Evolutionary conservation across 1,140 invertebrate species (phyloP), one percentile per base, ranked within the genome.

Genomic region (Drosophila quadrilineata): DNA sequence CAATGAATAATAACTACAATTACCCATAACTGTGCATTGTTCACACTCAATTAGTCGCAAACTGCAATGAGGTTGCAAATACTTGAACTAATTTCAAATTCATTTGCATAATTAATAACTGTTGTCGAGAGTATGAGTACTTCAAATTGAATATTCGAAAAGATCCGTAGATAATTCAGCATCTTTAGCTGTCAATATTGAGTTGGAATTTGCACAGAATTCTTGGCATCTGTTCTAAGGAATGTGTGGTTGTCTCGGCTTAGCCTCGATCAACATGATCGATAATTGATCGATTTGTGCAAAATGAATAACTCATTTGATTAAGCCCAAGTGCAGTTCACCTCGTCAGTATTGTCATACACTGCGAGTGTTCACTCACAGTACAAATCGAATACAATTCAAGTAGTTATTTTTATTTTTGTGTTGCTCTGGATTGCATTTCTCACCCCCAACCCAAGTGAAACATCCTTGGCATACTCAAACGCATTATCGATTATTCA

Each of bases 401-500:
- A 53, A 29, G 14, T 9, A 12, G 46, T 3, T 19, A n/a, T 31
- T 19, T 14, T 6, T 6, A 22, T 29, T 19, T 14, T 59, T 31
- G n/a, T n/a, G n/a, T n/a, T n/a, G n/a, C n/a, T n/a, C n/a, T 43
- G 17, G 62, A 40, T 54, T 22, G 10, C 64, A 46, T 62, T 53
- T 48, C 40, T 28, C 49, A 41, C 64, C 31, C 48, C 41, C 33
- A 54, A 53, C 48, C 41, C 33, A 54, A 53, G 41, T 40, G 46
- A 24, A 46, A 33, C 40, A 67, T 67, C 58, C 64, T 67, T 67
- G 64, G 58, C 58, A 67, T 40, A 66, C 46, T 62, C 49, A 33
- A 56, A 26, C 65, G 54, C n/a, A 54, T 60, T 54, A 56, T 68
- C 49, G 46, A 68, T 54, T 63, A 35, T 49, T 49, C 62, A 59